Evolutionary conservation across 2,113 vertebrate genomes (phyloP).

Genomic region (Poeciliopsis retropinna): DNA sequence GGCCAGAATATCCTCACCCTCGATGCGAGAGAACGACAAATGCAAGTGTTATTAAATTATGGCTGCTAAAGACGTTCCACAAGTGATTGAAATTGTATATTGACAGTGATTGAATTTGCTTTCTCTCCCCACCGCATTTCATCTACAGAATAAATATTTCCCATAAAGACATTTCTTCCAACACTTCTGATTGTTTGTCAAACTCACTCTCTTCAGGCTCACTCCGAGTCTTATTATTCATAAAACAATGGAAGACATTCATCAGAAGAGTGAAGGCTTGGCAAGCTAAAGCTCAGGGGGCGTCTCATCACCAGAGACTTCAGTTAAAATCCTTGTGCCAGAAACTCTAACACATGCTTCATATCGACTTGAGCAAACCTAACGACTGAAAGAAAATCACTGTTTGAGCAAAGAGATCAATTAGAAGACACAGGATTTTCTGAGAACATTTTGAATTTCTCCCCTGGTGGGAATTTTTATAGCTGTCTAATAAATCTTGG

Average conservation of each 20-base stretch:
- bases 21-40: not conserved
- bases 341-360: conserved; percentile 32
- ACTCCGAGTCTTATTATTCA: conserved; percentile 46
- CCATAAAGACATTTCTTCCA: too few relatives aligned
- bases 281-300: not conserved
- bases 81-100: too few relatives aligned
- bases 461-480: conserved; percentile 44
- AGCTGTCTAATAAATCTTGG: conserved; percentile 43
- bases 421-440: conserved; percentile 32
- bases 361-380: conserved; percentile 33
- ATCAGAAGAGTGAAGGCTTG: conserved; percentile 41
- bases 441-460: conserved; percentile 38
- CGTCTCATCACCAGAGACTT: conserved; percentile 40
- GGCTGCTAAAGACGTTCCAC: too few relatives aligned
- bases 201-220: conserved; percentile 18
- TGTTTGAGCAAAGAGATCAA: conserved; percentile 55
- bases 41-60: not conserved
- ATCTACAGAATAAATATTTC: too few relatives aligned
- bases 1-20: not conserved
- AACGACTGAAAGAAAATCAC: conserved; percentile 46
- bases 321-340: conserved; percentile 28
- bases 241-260: conserved; percentile 61
- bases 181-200: too few relatives aligned
- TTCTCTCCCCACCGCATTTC: too few relatives aligned
- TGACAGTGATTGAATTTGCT: too few relatives aligned